These are phyloP conservation scores for Gallinago stenura DNA, from an alignment of 2,797 vertebrate species.

Conservation along the genomic window DNA sequence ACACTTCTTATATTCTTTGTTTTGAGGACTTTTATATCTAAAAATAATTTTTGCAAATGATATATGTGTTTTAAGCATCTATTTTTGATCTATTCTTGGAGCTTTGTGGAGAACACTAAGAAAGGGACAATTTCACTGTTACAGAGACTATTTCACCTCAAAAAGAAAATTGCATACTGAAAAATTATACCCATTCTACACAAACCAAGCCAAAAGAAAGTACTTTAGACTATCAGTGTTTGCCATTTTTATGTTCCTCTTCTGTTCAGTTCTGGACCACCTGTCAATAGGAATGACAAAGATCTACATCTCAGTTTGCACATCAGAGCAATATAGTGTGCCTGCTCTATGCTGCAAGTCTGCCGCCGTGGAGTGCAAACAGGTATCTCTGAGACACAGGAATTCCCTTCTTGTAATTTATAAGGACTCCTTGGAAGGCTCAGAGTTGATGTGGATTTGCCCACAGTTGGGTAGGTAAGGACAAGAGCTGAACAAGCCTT, in stretches of 20 bases:
- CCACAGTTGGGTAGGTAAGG: background rate
- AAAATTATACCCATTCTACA: background rate
- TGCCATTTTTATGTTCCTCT: background rate
- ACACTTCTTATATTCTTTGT: background rate
- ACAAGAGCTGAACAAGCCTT: background rate
- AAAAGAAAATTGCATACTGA: background rate
- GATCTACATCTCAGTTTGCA: background rate
- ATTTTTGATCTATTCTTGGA: background rate
- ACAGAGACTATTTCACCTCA: background rate
- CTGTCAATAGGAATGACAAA: background rate
- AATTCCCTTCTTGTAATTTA: background rate
- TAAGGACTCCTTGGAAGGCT: background rate
- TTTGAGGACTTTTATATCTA: background rate
- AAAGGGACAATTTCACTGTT: background rate
- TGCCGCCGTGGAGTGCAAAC: background rate
- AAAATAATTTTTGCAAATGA: background rate
- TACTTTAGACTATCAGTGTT: background rate
- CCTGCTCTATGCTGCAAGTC: background rate
- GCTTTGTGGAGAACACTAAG: background rate
- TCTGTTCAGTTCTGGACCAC: background rate
- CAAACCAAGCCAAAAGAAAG: background rate
- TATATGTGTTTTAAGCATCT: background rate
- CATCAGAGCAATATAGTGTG: background rate
- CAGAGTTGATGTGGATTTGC: background rate
- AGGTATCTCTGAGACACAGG: background rate